Evolutionary conservation across 2,797 vertebrate species (phyloP).

Genomic region (Erethizon dorsatum): DNA sequence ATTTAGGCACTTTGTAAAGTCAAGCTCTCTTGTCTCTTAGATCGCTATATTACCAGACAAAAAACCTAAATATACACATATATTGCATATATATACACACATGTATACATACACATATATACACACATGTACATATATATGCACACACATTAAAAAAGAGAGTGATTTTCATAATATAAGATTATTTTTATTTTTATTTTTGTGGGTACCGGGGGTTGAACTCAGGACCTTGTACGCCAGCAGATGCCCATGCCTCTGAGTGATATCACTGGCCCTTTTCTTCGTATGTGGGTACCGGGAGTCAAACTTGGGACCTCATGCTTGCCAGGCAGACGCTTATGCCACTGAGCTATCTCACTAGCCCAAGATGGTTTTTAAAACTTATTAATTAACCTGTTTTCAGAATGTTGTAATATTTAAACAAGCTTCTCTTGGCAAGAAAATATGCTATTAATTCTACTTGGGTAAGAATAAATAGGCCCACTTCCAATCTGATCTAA

Average conservation of each 20-base stretch:
- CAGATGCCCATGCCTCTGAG: too few species aligned
- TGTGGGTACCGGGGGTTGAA: too few species aligned
- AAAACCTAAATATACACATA: background rate
- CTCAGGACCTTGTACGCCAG: too few species aligned
- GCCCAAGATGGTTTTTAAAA: background rate
- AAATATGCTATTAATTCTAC: conserved; percentile 38
- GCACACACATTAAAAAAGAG: background rate
- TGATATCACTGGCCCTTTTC: too few species aligned
- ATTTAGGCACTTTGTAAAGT: background rate
- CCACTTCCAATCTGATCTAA: conserved; percentile 34
- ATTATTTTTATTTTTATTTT: background rate
- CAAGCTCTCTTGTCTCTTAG: background rate
- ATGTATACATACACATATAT: background rate
- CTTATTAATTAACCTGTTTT: background rate
- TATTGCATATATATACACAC: background rate
- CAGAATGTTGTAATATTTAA: conserved; percentile 28
- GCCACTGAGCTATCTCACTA: too few species aligned
- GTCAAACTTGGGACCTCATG: too few species aligned
- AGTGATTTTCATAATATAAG: background rate
- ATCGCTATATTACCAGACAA: background rate
- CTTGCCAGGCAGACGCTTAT: too few species aligned
- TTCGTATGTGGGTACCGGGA: too few species aligned
- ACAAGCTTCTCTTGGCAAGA: background rate
- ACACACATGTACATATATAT: background rate
- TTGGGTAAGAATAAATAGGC: conserved; percentile 9